Evolutionary conservation across 2,888 invertebrate genomes (phyloP), one percentile per base, ranked within the genome.

Genomic region (Meiosimyza platycephala): DNA sequence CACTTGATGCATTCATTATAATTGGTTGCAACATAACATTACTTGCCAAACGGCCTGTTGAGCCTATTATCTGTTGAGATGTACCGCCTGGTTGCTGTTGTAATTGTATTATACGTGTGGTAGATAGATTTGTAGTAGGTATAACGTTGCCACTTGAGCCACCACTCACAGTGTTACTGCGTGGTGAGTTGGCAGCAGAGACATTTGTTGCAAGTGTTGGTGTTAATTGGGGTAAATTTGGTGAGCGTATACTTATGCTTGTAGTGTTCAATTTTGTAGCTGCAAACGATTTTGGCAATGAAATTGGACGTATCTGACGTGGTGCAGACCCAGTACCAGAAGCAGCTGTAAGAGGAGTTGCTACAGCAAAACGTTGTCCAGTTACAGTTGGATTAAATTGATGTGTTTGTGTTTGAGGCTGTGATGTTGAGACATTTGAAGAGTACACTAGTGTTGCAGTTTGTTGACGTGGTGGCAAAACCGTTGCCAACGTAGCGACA

Each of bases 11-110:
- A 77, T 86, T 87, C 73, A 88, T 85, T 18, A 87, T 83, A 51
- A 88, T 84, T 3, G 88, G 88, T 72, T 87, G 87, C 16, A 87
- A 70, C 86, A 88, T 86, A 6, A 87, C 81, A 78, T 86, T 87
- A 12, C 84, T 85, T 0, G 85, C 78, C 28, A 87, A 79, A 2
- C 87, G 84, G 0, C 85, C 82, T 1, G 83, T 79, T 0, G 85
- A 78, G 0, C 86, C 84, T 12, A 87, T 84, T 6, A 87, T 83
- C 75, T 86, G 86, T 54, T 86, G 85, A 0, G 83, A 75, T 0
- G 84, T 80, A 15, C 82, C 83, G 2, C 84, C 83, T 0, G 85
- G 80, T 40, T 84, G 86, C 72, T 86, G 86, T 72, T 87, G 87
- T 18, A 88, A 76, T 72, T 88, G 88, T 68, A 88, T 87, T 18